phyloP scores from a whole-genome alignment of 2,113 vertebrate species.

The Pelodiscus sinensis region DNA sequence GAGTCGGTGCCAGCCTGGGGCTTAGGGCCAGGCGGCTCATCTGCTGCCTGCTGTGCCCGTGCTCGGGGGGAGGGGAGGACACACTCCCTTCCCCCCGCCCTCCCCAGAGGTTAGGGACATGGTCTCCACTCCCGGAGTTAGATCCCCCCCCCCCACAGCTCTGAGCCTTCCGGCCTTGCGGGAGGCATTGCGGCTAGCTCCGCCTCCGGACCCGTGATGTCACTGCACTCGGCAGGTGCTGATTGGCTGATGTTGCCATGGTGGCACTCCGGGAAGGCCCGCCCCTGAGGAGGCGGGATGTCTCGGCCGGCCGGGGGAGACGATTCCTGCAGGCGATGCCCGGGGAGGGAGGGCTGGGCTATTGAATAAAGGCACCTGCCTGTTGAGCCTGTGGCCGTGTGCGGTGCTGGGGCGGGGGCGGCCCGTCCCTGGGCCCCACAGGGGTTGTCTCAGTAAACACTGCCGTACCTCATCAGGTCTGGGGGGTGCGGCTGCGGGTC shows the following conservation, averaged over 20 bases:
- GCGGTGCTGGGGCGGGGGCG: too few species aligned
- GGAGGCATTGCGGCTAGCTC: not conserved
- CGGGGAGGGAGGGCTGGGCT: too few species aligned
- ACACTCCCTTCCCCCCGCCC: too few species aligned
- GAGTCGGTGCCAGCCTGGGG: not conserved
- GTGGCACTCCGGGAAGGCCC: not conserved
- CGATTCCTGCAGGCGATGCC: not conserved
- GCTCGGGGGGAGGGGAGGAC: not conserved
- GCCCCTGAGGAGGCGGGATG: not conserved
- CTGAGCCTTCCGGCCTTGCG: too few species aligned
- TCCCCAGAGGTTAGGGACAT: not conserved
- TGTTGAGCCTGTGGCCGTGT: not conserved
- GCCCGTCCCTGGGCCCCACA: not conserved
- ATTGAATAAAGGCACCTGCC: not conserved
- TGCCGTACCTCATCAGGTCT: not conserved
- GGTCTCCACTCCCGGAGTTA: too few species aligned
- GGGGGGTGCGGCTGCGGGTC: not conserved
- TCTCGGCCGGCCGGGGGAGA: not conserved
- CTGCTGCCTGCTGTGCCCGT: not conserved
- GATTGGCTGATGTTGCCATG: not conserved
- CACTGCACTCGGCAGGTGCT: not conserved
- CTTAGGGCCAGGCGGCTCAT: rapidly evolving
- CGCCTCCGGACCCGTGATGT: not conserved
- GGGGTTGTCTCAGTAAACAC: too few species aligned
- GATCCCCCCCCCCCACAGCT: too few species aligned